Evolutionary conservation across 37 sponge, comb jelly and placozoan genomes (phyloP).

Genomic region (Beroe ovata): DNA sequence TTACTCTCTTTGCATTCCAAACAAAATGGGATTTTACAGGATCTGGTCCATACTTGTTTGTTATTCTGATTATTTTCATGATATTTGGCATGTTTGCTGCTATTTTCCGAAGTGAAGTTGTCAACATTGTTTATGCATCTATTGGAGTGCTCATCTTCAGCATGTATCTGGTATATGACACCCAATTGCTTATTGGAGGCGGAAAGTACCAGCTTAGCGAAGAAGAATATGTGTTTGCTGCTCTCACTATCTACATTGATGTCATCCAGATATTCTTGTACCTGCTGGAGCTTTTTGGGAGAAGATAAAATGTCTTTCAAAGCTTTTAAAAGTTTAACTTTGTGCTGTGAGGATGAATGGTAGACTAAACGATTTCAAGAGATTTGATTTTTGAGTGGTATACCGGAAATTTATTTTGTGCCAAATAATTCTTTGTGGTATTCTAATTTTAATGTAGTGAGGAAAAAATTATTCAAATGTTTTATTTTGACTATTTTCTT

Average conservation of each 20-base stretch:
- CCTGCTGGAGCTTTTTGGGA: conserved; percentile 63
- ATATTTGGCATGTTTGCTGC: conserved; percentile 62
- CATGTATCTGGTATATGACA: conserved; percentile 65
- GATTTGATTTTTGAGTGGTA: no score
- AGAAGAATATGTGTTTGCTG: conserved; percentile 66
- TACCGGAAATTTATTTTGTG: no score
- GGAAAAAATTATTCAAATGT: no score
- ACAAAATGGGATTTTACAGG: conserved; percentile 61
- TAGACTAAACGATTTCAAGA: no score
- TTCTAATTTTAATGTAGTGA: no score
- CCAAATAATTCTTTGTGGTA: no score
- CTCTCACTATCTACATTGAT: conserved; percentile 68
- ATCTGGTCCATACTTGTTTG: conserved; percentile 48
- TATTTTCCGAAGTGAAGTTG: conserved; percentile 24
- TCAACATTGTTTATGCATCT: conserved; percentile 47
- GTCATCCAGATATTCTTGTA: conserved; percentile 66
- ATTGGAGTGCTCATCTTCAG: conserved; percentile 52
- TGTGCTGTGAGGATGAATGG: no score
- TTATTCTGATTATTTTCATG: conserved; percentile 19
- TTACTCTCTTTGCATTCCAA: conserved; percentile 54
- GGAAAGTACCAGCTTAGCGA: conserved; percentile 34
- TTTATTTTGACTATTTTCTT: no score
- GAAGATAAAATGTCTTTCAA: no score
- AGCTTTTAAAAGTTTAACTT: no score
- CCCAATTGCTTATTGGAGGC: conserved; percentile 66